Base-by-base conservation (phyloP, 2,888 invertebrate species). In the Drosophila pegasa region DNA sequence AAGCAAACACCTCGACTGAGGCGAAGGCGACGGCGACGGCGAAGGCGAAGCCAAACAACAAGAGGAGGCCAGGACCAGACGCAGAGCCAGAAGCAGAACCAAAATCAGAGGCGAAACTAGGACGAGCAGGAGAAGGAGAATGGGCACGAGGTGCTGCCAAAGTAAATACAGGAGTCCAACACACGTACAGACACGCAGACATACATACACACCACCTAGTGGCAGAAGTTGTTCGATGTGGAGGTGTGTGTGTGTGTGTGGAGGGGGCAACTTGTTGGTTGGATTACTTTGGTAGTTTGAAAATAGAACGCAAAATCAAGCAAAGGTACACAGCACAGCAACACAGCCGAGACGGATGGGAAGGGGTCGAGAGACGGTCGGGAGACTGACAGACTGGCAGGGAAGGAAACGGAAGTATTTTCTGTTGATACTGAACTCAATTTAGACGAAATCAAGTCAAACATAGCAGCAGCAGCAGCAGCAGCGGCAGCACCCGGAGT, bases 401-500 rank as follows among this genome's bases (percentile, higher is more conserved):
- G 57, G 64, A 62, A 84, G 88, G 87, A 87, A 87, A 81, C 88
- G 86, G 86, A 87, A 87, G 87, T 85, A 87, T 87, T 87, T 88
- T 88, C 85, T 88, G 85, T 85, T 85, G 89, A 85, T 85, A 85
- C 89, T 85, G 85, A 86, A 86, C 89, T 86, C 89, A 86, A 86
- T 86, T 86, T 86, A 88, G 87, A 88, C 82, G 89, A 86, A 86
- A 86, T 86, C 85, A 88, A 86, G 89, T 86, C 89, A 86, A 88
- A 86, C 89, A 86, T 84, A 89, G 85, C 77, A 86, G 75, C 74
- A 58, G 51, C 63, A 35, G 72, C 52, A 38, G 66, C 6, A 31
- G 72, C 3, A 25, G 29, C n/a, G n/a, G 16, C 18, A 14, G 40
- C 40, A 20, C 41, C 8, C 41, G 22, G 22, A 25, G n/a, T 10